phyloP scores from a whole-genome alignment of 2,888 invertebrate genomes.

The Chesias legatella region DNA sequence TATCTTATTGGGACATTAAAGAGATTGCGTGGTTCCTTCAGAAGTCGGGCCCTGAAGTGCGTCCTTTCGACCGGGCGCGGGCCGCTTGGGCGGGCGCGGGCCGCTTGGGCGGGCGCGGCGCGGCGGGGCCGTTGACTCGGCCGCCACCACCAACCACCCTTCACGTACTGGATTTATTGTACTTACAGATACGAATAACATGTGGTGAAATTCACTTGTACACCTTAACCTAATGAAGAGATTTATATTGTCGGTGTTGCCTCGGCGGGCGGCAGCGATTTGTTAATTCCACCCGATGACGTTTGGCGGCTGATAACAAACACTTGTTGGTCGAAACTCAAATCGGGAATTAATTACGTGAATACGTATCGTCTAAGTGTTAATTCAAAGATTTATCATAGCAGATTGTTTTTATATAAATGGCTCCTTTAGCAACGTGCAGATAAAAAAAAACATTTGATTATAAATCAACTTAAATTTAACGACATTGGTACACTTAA shows the following conservation, averaged over 20 bases:
- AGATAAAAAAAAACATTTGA: too few relatives aligned
- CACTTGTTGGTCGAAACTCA: constrained; percentile 18
- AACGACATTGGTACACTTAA: too few relatives aligned
- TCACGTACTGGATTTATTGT: constrained; percentile 49
- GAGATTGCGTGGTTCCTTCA: constrained; percentile 23
- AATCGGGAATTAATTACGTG: too few relatives aligned
- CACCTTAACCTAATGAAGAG: constrained; percentile 42
- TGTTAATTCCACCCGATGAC: constrained; percentile 32
- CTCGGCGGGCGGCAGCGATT: constrained; percentile 23
- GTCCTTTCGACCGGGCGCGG: constrained; percentile 46
- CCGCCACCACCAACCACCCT: constrained; percentile 35
- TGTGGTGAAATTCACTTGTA: constrained; percentile 51
- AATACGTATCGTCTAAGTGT: too few relatives aligned
- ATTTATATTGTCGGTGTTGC: constrained; percentile 37
- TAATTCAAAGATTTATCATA: too few relatives aligned
- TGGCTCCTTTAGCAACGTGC: too few relatives aligned
- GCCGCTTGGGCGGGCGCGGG: constrained; percentile 20
- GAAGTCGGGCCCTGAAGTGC: constrained; percentile 35
- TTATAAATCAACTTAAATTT: too few relatives aligned
- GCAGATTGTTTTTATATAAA: too few relatives aligned
- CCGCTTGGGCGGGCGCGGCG: constrained; percentile 21
- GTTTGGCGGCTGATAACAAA: constrained; percentile 15
- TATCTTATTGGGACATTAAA: constrained; percentile 19
- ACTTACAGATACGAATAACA: constrained; percentile 42
- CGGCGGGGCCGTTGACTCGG: constrained; percentile 39